Base-by-base conservation (phyloP, 2,888 invertebrate genomes). In the Platerodrilus igneus region DNA sequence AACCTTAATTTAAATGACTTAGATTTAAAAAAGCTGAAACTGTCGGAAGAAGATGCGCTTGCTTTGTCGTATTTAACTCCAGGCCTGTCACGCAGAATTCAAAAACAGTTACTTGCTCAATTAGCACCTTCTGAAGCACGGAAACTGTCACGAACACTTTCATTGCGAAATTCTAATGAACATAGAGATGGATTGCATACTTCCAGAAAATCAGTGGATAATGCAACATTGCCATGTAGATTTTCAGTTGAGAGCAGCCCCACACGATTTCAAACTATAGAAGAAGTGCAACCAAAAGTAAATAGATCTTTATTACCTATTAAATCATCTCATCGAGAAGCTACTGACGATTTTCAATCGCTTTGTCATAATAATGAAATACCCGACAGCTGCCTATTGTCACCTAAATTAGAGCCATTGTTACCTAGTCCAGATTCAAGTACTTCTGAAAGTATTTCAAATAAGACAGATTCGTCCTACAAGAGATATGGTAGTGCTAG, bases 41-140 rank as follows among this genome's bases (percentile, higher is more conserved):
- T 83, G 45, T 78, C 79, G 51, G 81, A 83, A 66, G 77, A 78
- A 59, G 83, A 83, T 71, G 71, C 81, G 58, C 76, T 79, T 60
- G 78, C 81, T 47, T 69, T 82, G 51, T 81, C 80, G 14, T 80
- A 77, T 52, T 73, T 83, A 51, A 83, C 83, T 52, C 83, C 83
- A 18, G 82, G 78, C 50, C 71, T 83, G 54, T 80, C 83, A 49
- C 78, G 80, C 55, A 77, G 81, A 23, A 78, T 83, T 60, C 83
- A 83, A 70, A 79, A 77, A 44, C 82, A 83, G 65, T 70, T 83
- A 53, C 70, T 83, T 40, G 79, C 81, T 51, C 80, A 81, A 62
- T 64, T 83, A 59, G 81, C 83, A 49, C 79, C 83, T 2, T 78
- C 77, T 44, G 82, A 83, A 69, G 80, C 80, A 17, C 73, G 77